Evolutionary conservation across 2,888 invertebrate species (phyloP), one percentile per base, ranked within the genome.

Genomic region (Dione vanillae): DNA sequence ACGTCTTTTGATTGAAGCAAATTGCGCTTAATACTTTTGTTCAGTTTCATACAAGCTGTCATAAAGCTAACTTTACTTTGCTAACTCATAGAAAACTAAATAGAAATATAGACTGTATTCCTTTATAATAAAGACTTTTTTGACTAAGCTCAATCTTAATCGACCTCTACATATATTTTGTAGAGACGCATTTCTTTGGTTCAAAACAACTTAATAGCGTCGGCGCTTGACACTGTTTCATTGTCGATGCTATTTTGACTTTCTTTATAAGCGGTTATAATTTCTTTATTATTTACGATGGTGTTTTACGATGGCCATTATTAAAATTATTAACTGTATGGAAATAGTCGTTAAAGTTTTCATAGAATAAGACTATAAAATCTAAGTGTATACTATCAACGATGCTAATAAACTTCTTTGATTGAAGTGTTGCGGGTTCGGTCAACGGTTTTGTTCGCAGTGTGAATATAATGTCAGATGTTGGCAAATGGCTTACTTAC

Each of bases 1-100:
- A 82, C 82, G 79, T 79, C 80, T 82, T 79, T 83, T 86, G 84
- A 90, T 90, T 88, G 86, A 80, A 79, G 78, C 80, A 83, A 87
- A 90, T 90, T 88, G 85, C 77, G 78, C 79, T 78, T 79, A 79
- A 82, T 82, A 78, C 79, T 80, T 80, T 79, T 79, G 74, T 75
- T 76, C 73, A 70, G 73, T 76, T 75, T 72, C 78, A 71, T 65
- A 64, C 72, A 69, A 66, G 68, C 77, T 78, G 74, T 78, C 78
- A 77, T 75, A 68, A 73, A 69, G 75, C 78, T 72, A 72, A 56
- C 45, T 71, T 74, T 65, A 37, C 7, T 64, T 65, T 67, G 35
- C 51, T 49, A 27, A 47, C 11, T n/a, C 14, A 12, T 19, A 51
- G 11, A 7, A 0, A 6, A 47, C 10, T 1, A 1, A 67, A 16